Conservation (phyloP, 30 jellyfish, hydroid and myxozoan genomes). For the Mastigias papua region DNA sequence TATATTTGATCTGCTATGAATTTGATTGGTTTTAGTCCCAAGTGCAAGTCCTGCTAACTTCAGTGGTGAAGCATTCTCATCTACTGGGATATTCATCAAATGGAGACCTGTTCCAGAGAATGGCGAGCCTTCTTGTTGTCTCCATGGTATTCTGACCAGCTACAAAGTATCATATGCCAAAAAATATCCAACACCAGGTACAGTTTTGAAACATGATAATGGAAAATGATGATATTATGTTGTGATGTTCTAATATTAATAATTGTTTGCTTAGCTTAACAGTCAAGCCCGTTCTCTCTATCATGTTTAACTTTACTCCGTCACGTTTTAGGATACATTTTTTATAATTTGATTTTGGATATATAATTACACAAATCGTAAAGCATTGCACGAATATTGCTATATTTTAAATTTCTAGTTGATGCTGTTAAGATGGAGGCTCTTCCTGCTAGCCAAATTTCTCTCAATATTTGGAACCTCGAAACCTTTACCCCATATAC, state of each 20-base stretch:
- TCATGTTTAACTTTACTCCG: too few relatives aligned
- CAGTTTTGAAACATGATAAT: too few relatives aligned
- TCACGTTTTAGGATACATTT: too few relatives aligned
- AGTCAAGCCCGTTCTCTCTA: too few relatives aligned
- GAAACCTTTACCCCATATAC: constrained; percentile 42
- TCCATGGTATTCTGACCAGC: constrained; percentile 66
- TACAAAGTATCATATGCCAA: constrained; percentile 48
- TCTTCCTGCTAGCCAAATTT: constrained; percentile 27
- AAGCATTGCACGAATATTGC: too few relatives aligned
- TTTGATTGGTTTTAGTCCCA: constrained; percentile 25
- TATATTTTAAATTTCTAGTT: constrained; percentile 13
- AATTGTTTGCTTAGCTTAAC: too few relatives aligned
- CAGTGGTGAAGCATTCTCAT: constrained; percentile 44
- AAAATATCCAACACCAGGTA: constrained; percentile 62
- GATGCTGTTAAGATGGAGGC: constrained; percentile 1
- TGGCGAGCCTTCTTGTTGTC: constrained; percentile 67
- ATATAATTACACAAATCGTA: too few relatives aligned
- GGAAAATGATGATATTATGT: too few relatives aligned
- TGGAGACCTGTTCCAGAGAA: constrained; percentile 71
- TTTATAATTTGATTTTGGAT: too few relatives aligned
- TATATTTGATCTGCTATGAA: too few relatives aligned
- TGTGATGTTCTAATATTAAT: too few relatives aligned
- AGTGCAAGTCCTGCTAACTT: constrained; percentile 63
- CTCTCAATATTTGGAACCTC: constrained; percentile 23
- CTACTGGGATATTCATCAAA: constrained; percentile 22